These are phyloP conservation scores for Acrocephalus kingi DNA, from an alignment of 2,113 vertebrate genomes.

Conservation along the genomic window DNA sequence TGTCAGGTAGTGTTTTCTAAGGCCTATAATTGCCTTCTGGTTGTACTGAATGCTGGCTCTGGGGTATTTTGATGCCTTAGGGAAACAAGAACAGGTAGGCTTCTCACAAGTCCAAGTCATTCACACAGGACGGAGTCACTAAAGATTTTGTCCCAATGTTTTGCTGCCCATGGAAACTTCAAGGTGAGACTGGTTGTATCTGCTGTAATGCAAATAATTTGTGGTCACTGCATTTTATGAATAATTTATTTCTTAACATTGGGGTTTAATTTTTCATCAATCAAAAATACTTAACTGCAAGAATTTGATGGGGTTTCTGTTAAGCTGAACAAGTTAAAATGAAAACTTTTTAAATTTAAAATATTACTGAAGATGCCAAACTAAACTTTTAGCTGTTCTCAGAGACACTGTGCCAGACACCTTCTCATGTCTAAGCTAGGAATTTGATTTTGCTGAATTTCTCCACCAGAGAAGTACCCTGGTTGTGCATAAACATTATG, in stretches of 20 bases:
- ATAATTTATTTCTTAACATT: background rate
- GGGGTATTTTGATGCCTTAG: constrained; percentile 5
- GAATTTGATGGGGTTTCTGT: background rate
- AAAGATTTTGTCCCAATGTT: constrained; percentile 26
- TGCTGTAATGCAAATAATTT: background rate
- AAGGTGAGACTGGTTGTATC: background rate
- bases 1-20: background rate
- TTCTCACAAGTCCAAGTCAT: background rate
- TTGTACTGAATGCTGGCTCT: background rate
- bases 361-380: background rate
- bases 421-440: background rate
- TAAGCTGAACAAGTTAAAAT: background rate
- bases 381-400: background rate
- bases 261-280: background rate
- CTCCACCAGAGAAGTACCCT: background rate
- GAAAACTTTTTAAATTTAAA: background rate
- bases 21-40: constrained; percentile 24
- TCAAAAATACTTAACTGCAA: background rate
- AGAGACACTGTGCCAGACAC: background rate
- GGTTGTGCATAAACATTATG: background rate
- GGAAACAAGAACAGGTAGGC: constrained; percentile 20
- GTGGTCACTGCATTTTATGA: background rate
- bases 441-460: background rate
- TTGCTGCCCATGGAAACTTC: constrained; percentile 7
- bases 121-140: constrained; percentile 23